Evolutionary conservation across 2,888 invertebrate species (phyloP).

Genomic region (Choreutis nemorana): DNA sequence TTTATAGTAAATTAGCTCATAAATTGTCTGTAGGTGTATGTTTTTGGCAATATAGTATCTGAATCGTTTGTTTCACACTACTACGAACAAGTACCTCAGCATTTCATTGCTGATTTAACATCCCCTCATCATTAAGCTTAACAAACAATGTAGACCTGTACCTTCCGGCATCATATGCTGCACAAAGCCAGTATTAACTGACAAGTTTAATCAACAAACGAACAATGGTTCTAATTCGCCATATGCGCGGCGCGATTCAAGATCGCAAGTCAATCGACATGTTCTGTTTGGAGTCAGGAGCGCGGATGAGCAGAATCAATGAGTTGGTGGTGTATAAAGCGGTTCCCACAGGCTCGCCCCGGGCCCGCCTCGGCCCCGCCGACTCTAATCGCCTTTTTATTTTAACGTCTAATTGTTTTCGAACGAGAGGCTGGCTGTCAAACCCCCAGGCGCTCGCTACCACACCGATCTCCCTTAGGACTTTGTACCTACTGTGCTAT

Average conservation of each 20-base stretch:
- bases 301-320: conserved; percentile 34
- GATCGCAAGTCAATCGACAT: conserved; percentile 21
- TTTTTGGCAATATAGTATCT: conserved; percentile 2
- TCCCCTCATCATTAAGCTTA: conserved; percentile 13
- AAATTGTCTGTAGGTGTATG: no score
- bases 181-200: conserved; percentile 18
- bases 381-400: conserved; percentile 19
- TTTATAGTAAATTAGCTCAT: no score
- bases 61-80: conserved; percentile 9
- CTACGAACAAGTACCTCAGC: conserved; percentile 9
- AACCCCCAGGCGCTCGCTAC: conserved; percentile 38
- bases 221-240: conserved; percentile 19
- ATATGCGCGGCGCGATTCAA: conserved; percentile 18
- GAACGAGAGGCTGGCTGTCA: conserved; percentile 41
- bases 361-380: conserved; percentile 19
- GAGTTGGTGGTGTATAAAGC: conserved; percentile 28
- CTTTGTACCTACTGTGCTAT: conserved; percentile 10
- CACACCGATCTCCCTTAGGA: conserved; percentile 7
- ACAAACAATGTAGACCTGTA: conserved; percentile 15
- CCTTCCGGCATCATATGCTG: conserved; percentile 18
- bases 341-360: conserved; percentile 50
- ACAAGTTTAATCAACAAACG: conserved; percentile 16
- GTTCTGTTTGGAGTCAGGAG: conserved; percentile 17
- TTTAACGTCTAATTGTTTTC: conserved; percentile 52
- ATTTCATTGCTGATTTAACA: conserved; percentile 8